A percentile compares a stretch with the other conserved stretches of the same genome.
phyloP scores from a whole-genome alignment of 2,797 vertebrate genomes.

The Chanos chanos region DNA sequence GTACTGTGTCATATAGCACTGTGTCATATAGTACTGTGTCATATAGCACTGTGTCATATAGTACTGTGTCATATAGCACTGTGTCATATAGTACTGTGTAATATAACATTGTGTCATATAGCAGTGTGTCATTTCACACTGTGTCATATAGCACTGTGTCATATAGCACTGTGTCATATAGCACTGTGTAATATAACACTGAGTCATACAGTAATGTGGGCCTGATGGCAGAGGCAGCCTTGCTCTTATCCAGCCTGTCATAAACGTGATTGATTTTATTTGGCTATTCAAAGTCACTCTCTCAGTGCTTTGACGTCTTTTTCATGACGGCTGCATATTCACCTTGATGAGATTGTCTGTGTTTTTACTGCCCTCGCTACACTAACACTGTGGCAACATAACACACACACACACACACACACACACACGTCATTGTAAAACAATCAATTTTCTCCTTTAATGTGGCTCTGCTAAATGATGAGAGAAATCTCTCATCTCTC shows the following conservation, averaged over 20 bases:
- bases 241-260: not conserved
- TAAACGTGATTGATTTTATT: not conserved
- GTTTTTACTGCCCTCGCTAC: not conserved
- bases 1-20: too few species aligned
- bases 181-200: too few species aligned
- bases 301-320: not conserved
- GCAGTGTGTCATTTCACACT: too few species aligned
- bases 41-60: too few species aligned
- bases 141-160: too few species aligned
- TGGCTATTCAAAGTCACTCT: not conserved
- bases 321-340: not conserved
- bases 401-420: slow-evolving; percentile 4
- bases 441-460: not conserved
- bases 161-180: too few species aligned
- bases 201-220: too few species aligned
- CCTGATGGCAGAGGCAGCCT: not conserved
- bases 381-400: not conserved
- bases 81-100: too few species aligned
- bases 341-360: slow-evolving; percentile 6
- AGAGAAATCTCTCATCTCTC: not conserved
- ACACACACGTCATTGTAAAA: slow-evolving; percentile 11
- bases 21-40: too few species aligned
- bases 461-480: too few species aligned
- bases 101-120: too few species aligned
- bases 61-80: too few species aligned